These are phyloP conservation scores for Tenthredo scrophulariae DNA, from an alignment of 2,888 invertebrate species.

Conservation along the genomic window DNA sequence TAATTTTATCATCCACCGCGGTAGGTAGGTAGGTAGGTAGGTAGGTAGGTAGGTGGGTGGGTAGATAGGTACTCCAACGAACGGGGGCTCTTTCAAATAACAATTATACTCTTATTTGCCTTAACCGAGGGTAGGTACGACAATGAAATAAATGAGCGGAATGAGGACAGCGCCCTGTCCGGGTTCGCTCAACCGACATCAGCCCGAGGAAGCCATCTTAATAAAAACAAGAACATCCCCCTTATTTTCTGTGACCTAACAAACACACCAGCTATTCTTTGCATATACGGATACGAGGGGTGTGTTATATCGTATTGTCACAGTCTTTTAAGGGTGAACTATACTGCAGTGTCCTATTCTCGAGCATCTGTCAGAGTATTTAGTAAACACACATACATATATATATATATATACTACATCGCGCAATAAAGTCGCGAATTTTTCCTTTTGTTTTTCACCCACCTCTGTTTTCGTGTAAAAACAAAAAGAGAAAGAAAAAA, in stretches of 20 bases:
- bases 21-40: background rate
- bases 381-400: background rate
- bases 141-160: slow-evolving; percentile 56
- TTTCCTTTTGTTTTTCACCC: background rate
- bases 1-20: background rate
- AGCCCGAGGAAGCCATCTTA: slow-evolving; percentile 49
- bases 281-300: background rate
- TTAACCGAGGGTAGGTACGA: slow-evolving; percentile 48
- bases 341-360: background rate
- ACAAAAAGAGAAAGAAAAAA: background rate
- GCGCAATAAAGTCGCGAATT: background rate
- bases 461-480: background rate
- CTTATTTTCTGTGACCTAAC: slow-evolving; percentile 3
- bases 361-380: background rate
- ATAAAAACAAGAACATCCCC: slow-evolving; percentile 52
- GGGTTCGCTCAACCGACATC: slow-evolving; percentile 5
- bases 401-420: background rate
- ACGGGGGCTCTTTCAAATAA: slow-evolving; percentile 51
- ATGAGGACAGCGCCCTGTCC: slow-evolving; percentile 48
- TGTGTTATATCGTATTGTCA: background rate
- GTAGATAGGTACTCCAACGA: background rate
- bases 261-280: background rate
- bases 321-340: background rate
- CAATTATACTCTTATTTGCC: slow-evolving; percentile 56
- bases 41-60: background rate